Conservation (phyloP, 2,113 vertebrate species). For the Psittacara wagleri region DNA sequence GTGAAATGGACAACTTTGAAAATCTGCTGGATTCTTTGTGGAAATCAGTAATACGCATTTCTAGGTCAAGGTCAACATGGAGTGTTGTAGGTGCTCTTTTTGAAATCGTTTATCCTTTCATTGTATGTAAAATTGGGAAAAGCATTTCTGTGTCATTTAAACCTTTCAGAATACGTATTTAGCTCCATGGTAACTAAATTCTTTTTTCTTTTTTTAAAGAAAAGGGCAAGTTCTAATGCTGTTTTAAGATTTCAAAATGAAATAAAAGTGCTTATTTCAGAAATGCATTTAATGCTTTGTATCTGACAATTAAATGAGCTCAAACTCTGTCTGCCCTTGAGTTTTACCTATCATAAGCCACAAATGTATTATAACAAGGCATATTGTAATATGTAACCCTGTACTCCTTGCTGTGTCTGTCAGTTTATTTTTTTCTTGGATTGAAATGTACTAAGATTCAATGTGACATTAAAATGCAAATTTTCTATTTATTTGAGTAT, state of each 20-base stretch:
- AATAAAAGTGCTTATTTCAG: conserved; percentile 75
- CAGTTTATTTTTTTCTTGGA: conserved; percentile 85
- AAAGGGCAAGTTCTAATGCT: conserved; percentile 67
- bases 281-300: conserved; percentile 81
- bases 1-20: conserved; percentile 58
- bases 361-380: conserved; percentile 91
- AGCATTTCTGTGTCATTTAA: conserved; percentile 62
- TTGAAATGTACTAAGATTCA: conserved; percentile 92
- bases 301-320: conserved; percentile 78
- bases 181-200: conserved; percentile 66
- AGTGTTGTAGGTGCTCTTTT: conserved; percentile 70
- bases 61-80: conserved; percentile 64
- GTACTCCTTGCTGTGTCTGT: conserved; percentile 89
- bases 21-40: conserved; percentile 61
- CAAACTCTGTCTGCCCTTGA: conserved; percentile 81
- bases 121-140: conserved; percentile 53
- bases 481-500: conserved; percentile 88
- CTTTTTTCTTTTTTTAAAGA: conserved; percentile 30
- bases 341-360: conserved; percentile 84
- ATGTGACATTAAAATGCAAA: conserved; percentile 90
- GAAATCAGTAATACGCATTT: conserved; percentile 52
- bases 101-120: conserved; percentile 60
- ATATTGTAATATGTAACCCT: conserved; percentile 94
- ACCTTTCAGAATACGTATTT: conserved; percentile 58
- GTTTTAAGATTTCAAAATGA: conserved; percentile 74